Base-by-base conservation (phyloP, 2,113 vertebrate species). In the Diadophis punctatus region DNA sequence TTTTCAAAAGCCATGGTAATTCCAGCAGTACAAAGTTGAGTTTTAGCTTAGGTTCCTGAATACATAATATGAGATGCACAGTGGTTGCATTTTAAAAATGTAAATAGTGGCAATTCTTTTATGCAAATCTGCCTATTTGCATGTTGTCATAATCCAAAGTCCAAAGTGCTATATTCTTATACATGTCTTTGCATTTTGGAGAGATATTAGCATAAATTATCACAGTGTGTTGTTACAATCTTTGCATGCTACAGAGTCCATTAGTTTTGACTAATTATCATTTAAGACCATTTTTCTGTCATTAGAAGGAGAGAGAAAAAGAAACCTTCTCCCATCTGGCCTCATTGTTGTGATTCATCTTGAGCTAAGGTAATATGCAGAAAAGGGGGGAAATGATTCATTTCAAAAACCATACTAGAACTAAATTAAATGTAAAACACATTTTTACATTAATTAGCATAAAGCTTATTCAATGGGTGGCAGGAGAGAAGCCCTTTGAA, bases 141-240 rank as follows among this genome's bases (percentile, higher is more conserved):
- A 90, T 89, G 90, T 89, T 88, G 51, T 90, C 88, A 93, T 94
- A 96, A 92, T 93, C 85, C 25, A 93, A 84, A 92, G 34, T 91
- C 74, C 88, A 87, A 95, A 85, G 93, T 92, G 20, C 63, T 92
- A 80, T 34, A 25, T 91, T 96, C 87, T 96, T 95, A 84, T 60
- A 39, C 86, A 80, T 58, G 85, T 92, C 86, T 95, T 58, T 94
- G 89, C 88, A 92, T 95, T 96, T 95, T 93, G 39, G 87, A 92
- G 88, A 49, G 87, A 86, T 18, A 88, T 95, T 96, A 96, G 74
- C 92, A 92, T 95, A 95, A 94, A 94, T 95, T 94, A 95, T 94
- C 60, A 18, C 55, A 93, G 55, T 51, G 7, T 95, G 95, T 94
- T 96, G 80, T 95, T 96, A 91, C 88, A 94, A 90, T 93, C 48